These are phyloP conservation scores for Holocentrus rufus DNA, from an alignment of 2,797 vertebrate species.

Conservation along the genomic window DNA sequence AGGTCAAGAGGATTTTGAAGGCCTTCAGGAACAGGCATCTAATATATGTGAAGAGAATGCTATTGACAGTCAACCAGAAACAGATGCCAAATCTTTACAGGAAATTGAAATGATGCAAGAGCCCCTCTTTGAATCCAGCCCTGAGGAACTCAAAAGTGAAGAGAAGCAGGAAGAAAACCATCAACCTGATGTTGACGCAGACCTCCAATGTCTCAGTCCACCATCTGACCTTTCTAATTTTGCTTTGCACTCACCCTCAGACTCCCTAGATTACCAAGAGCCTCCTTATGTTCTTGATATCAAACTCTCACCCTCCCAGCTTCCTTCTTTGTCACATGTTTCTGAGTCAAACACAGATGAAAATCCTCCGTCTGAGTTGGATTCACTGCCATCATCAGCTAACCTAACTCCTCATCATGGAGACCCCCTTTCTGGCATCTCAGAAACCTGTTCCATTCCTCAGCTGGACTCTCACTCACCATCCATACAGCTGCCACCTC, in stretches of 20 bases:
- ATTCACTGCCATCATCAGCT: neutral
- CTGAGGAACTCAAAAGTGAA: constrained; percentile 18
- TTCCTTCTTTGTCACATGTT: neutral
- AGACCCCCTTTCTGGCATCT: neutral
- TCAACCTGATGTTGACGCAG: neutral
- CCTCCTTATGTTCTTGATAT: neutral
- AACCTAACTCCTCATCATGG: neutral
- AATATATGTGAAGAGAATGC: constrained; percentile 14
- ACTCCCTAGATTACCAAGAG: neutral
- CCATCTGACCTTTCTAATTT: neutral
- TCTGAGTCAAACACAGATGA: constrained; percentile 31
- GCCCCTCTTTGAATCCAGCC: neutral
- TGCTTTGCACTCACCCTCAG: neutral
- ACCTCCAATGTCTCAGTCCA: constrained; percentile 12
- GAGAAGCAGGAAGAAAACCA: constrained; percentile 22
- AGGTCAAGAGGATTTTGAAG: constrained; percentile 25
- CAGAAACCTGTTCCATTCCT: constrained; percentile 10
- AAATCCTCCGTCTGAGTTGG: constrained; percentile 24
- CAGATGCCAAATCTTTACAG: neutral
- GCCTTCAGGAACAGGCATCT: constrained; percentile 16
- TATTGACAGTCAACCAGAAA: constrained; percentile 18
- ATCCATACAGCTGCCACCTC: constrained; percentile 23
- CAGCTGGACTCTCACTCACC: constrained; percentile 17
- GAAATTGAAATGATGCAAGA: constrained; percentile 33
- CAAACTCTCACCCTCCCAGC: neutral